Base-by-base conservation (phyloP, 2,797 vertebrate species). In the Poecilia gillii region DNA sequence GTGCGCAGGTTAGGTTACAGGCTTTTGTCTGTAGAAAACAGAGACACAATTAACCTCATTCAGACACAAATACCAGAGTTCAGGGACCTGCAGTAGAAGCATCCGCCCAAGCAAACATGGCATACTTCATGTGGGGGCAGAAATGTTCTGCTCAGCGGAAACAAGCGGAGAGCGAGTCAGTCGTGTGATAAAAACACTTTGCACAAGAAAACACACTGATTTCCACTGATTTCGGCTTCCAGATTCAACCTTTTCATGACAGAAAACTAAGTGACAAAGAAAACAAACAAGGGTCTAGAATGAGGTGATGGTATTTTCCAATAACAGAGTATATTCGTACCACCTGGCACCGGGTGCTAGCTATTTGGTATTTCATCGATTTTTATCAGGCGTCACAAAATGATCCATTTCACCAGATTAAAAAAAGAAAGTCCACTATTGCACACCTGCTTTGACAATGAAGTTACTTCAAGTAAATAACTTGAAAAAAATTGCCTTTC, bases 11-110 rank as follows among this genome's bases (percentile, higher is more conserved):
- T 76, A 76, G 83, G 73, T 87, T 74, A 82, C 85, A 55, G 81
- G 76, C 82, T 87, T 87, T 87, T 89, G 83, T 90, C 81, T 64
- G 79, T 28, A n/a, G 70, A 81, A 79, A 85, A 87, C 81, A 81
- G 78, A 88, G 14, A 73, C 46, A 51, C 7, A 13, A 78, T 85
- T 86, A 75, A 87, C 85, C 81, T 82, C 83, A 62, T 84, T 81
- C 59, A 75, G 75, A 81, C 43, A 41, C 83, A 84, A 82, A 87
- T 84, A 77, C 76, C 88, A 72, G 66, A 73, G 78, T 81, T 78
- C 55, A 80, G 53, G 51, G 75, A 82, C 46, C 41, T 79, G 77
- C 81, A 66, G 47, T 28, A 59, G 39, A 76, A 79, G 47, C 31
- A 75, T 47, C 41, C 79, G 53, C 72, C 36, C 3, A 13, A n/a